Percentiles rank a stretch among this genome's conserved stretches.
Conservation (phyloP, 2,888 invertebrate species). For the Sesamia inferens region DNA sequence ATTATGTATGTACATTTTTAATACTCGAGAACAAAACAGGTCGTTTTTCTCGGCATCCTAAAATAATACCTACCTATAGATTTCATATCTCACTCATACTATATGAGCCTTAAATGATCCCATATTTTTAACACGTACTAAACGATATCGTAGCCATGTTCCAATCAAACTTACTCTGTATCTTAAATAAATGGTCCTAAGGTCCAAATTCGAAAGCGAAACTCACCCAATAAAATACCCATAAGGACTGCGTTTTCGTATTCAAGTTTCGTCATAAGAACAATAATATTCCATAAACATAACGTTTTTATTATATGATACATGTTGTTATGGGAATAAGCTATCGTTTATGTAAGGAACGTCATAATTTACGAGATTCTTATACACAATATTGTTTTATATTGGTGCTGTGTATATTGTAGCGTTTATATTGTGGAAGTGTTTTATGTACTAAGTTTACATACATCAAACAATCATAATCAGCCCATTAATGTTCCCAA, state of each 20-base stretch:
- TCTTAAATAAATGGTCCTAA: conserved; percentile 1
- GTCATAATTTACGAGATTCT: conserved; percentile 23
- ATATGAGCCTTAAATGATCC: conserved; percentile 40
- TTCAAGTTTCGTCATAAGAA: conserved; percentile 66
- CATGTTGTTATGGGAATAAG: conserved; percentile 52
- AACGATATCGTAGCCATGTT: conserved; percentile 28
- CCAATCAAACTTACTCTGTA: conserved; percentile 2
- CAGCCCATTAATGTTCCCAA: no score
- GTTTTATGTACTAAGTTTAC: background rate
- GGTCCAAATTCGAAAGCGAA: conserved; percentile 23
- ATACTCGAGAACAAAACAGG: background rate
- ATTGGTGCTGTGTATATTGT: conserved; percentile 13
- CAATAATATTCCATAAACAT: conserved; percentile 68
- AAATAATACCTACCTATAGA: background rate
- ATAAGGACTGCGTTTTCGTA: conserved; percentile 60
- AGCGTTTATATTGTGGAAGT: background rate
- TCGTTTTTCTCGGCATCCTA: background rate
- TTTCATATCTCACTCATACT: conserved; percentile 30
- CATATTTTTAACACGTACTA: conserved; percentile 58
- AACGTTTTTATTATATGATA: conserved; percentile 63
- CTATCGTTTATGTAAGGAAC: conserved; percentile 46
- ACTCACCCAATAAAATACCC: conserved; percentile 44
- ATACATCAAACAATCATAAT: conserved; percentile 23
- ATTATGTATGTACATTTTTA: no score
- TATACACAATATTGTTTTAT: conserved; percentile 34